Evolutionary conservation across 2,113 vertebrate genomes (phyloP).

Genomic region (Gambusia holbrooki): DNA sequence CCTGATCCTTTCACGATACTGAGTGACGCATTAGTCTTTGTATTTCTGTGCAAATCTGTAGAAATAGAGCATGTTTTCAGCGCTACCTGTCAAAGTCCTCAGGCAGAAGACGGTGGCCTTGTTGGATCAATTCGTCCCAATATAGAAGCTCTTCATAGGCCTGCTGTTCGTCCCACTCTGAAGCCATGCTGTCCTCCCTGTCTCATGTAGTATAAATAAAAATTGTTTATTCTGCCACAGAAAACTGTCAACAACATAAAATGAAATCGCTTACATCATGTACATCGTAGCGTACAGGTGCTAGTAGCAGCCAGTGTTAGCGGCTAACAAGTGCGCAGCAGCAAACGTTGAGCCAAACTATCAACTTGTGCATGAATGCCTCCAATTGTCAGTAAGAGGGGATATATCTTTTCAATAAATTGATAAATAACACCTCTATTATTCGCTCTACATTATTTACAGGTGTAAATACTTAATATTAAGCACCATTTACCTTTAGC

Average conservation of each 20-base stretch:
- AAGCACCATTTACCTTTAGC: background rate
- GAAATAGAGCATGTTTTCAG: background rate
- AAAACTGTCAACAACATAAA: no score
- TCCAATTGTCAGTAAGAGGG: background rate
- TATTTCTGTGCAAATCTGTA: background rate
- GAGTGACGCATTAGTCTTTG: background rate
- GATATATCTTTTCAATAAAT: background rate
- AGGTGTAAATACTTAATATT: background rate
- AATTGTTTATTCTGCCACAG: background rate
- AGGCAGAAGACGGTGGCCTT: slow-evolving; percentile 77
- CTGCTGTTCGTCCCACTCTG: slow-evolving; percentile 78
- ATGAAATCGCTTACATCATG: no score
- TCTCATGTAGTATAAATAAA: background rate
- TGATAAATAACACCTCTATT: no score
- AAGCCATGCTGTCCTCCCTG: slow-evolving; percentile 56
- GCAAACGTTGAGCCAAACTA: background rate
- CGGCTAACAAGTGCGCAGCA: background rate
- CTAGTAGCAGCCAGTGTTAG: background rate
- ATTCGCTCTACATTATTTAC: background rate
- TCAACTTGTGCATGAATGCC: background rate
- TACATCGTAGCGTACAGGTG: no score
- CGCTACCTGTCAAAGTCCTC: slow-evolving; percentile 79
- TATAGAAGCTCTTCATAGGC: slow-evolving; percentile 84
- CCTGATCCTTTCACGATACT: background rate
- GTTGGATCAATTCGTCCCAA: slow-evolving; percentile 82